phyloP scores from a whole-genome alignment of 2,113 vertebrate species.

The Oryzias curvinotus region DNA sequence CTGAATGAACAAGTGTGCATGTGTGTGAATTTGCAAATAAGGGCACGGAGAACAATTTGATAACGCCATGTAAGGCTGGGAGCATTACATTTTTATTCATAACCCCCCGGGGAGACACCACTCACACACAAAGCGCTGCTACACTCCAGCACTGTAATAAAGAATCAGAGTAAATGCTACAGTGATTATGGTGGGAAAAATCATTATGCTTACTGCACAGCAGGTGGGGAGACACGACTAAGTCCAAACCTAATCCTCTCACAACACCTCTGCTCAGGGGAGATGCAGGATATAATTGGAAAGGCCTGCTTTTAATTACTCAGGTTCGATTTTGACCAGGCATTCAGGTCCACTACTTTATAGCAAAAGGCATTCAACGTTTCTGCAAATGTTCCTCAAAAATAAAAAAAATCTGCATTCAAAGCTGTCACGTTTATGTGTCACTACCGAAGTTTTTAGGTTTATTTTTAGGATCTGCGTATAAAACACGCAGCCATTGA shows the following conservation, averaged over 20 bases:
- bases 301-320: conserved; percentile 26
- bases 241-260: conserved; percentile 51
- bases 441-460: too few species aligned
- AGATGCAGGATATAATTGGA: conserved; percentile 16
- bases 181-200: conserved; percentile 43
- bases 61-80: conserved; percentile 26
- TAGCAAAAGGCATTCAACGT: too few species aligned
- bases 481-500: too few species aligned
- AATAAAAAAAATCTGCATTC: too few species aligned
- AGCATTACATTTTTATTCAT: conserved; percentile 39
- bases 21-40: conserved; percentile 30
- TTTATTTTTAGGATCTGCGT: too few species aligned
- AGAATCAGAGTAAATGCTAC: conserved; percentile 38
- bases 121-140: conserved; percentile 25
- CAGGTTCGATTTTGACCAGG: background rate
- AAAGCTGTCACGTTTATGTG: too few species aligned
- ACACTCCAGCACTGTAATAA: conserved; percentile 13
- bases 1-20: conserved; percentile 5
- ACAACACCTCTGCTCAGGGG: conserved; percentile 24
- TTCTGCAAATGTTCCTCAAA: too few species aligned
- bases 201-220: conserved; percentile 41
- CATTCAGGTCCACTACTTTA: background rate
- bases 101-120: conserved; percentile 27
- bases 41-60: conserved; percentile 35
- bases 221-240: conserved; percentile 48